phyloP scores from a whole-genome alignment of 1,140 invertebrate species.

The Pseudomyrmex concolor region DNA sequence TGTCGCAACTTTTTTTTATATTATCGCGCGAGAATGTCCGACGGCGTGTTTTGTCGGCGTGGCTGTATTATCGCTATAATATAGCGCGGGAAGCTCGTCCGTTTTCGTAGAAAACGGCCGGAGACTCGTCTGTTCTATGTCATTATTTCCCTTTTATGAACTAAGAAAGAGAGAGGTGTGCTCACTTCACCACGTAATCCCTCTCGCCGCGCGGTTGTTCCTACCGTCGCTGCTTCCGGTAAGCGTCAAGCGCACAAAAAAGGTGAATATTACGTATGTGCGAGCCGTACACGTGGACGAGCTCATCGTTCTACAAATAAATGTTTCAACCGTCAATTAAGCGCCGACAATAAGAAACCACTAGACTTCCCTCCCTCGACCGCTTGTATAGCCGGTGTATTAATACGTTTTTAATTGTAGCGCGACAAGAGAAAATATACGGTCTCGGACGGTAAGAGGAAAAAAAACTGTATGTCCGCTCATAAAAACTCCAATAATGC shows the following conservation, averaged over 20 bases:
- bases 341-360: slow-evolving; percentile 66
- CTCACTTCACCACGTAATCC: slow-evolving; percentile 38
- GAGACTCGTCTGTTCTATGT: slow-evolving; percentile 25
- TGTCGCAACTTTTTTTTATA: slow-evolving; percentile 33
- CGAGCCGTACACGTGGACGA: slow-evolving; percentile 55
- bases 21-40: slow-evolving; percentile 21
- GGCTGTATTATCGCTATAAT: slow-evolving; percentile 36
- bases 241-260: slow-evolving; percentile 49
- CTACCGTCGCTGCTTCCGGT: slow-evolving; percentile 50
- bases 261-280: slow-evolving; percentile 56
- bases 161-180: slow-evolving; percentile 47
- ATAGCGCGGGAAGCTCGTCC: slow-evolving; percentile 21
- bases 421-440: slow-evolving; percentile 68
- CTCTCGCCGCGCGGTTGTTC: slow-evolving; percentile 41
- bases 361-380: slow-evolving; percentile 32
- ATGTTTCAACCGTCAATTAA: slow-evolving; percentile 67
- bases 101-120: slow-evolving; percentile 46
- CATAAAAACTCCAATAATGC: slow-evolving; percentile 46
- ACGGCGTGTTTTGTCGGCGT: background rate
- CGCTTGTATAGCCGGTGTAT: slow-evolving; percentile 52
- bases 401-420: slow-evolving; percentile 75
- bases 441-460: slow-evolving; percentile 6
- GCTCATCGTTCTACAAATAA: slow-evolving; percentile 63
- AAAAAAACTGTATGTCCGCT: slow-evolving; percentile 20
- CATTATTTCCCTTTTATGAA: slow-evolving; percentile 57